A percentile compares a stretch with the other conserved stretches of the same genome.
Evolutionary conservation across 2,797 vertebrate species (phyloP).

Genomic region (Sebastes goodei): DNA sequence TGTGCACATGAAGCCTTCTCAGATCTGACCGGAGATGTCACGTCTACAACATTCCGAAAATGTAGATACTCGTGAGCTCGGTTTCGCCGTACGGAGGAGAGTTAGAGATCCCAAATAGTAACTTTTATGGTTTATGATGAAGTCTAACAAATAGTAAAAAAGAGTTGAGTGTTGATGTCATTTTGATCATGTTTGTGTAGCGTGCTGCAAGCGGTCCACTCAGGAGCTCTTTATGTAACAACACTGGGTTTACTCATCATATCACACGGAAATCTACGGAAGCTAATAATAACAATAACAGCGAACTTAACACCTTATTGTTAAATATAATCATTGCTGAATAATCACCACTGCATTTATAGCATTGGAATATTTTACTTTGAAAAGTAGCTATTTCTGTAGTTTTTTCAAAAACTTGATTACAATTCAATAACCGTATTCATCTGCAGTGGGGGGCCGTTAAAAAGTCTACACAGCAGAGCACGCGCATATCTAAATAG

Average conservation of each 20-base stretch:
- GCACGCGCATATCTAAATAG: background rate
- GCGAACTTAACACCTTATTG: background rate
- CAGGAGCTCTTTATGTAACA: background rate
- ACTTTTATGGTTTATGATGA: conserved; percentile 2
- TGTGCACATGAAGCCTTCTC: background rate
- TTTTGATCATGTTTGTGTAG: conserved; percentile 30
- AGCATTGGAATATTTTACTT: background rate
- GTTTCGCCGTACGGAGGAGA: background rate
- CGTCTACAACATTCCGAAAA: conserved; percentile 63
- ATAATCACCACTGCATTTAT: background rate
- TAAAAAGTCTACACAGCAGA: background rate
- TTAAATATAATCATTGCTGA: background rate
- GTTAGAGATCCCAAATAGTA: background rate
- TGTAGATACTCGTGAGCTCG: background rate
- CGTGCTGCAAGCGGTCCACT: background rate
- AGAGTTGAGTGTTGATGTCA: conserved; percentile 29
- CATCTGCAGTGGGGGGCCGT: background rate
- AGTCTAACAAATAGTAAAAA: conserved; percentile 43
- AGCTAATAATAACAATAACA: background rate
- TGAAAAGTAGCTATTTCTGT: background rate
- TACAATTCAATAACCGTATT: background rate
- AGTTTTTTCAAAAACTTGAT: background rate
- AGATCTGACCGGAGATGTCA: background rate
- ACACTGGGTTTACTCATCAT: background rate
- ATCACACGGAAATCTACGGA: background rate